Evolutionary conservation across 2,113 vertebrate genomes (phyloP), one percentile per base, ranked within the genome.

Genomic region (Misgurnus anguillicaudatus): DNA sequence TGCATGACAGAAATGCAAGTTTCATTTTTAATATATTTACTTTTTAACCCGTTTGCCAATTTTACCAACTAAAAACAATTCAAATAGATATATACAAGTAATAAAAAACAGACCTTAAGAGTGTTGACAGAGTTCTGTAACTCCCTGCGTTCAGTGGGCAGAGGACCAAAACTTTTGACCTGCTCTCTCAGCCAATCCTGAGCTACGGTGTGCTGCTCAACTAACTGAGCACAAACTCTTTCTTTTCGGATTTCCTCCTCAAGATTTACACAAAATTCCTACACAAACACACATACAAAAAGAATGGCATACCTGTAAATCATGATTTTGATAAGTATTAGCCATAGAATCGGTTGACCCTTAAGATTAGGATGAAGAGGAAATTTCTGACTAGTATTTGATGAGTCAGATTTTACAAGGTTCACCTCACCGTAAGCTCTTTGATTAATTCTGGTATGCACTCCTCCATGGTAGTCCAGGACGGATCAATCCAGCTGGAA

Each of bases 171-270:
- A 8, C 83, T 84, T 86, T 87, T 91, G 0, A 94, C 89, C 13
- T 92, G 92, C 17, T 93, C 92, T 75, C 87, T 87, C 69, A 94
- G 84, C 91, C 92, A 94, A 77, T 90, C 88, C 89, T 93, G 93
- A 0, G 93, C 90, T 4, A 90, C 90, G 47, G 84, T 84, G 53
- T 92, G 92, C 88, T 92, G 92, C 82, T 93, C 92, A 72, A 92
- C 75, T 76, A 94, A 90, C 87, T 91, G 91, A 8, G 85, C 86
- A 82, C 86, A 92, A 64, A 82, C 85, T 45, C 91, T 80, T 87
- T 94, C 92, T 0, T 80, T 80, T 60, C 70, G 13, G 62, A 93
- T 85, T 9, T 91, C 90, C 53, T 86, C 80, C 79, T 91, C 89
- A 76, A 92, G 77, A 8, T 77, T 10, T 2, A 63, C 8, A 0